A percentile compares a stretch with the other conserved stretches of the same genome.
Evolutionary conservation across 53 echinoderm and acorn worm species (phyloP).

Genomic region (Stichopus horrens): DNA sequence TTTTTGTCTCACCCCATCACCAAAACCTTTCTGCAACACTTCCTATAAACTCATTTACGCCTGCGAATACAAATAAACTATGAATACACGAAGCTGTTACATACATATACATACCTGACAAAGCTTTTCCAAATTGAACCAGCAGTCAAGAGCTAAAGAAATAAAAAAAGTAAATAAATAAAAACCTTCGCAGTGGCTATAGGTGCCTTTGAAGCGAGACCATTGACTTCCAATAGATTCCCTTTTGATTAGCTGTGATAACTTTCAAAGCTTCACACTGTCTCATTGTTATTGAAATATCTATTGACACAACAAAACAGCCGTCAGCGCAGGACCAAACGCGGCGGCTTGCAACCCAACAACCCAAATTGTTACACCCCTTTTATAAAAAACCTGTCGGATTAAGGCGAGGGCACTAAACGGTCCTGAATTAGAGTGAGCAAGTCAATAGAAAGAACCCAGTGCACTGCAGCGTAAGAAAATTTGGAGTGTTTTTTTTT

Average conservation of each 20-base stretch:
- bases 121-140: no score
- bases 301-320: conserved; percentile 41
- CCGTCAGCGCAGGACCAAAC: not conserved
- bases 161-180: not conserved
- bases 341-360: not conserved
- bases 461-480: not conserved
- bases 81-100: no score
- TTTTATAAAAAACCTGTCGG: not conserved
- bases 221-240: conserved; percentile 1
- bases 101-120: no score
- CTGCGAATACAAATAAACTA: no score
- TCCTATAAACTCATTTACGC: no score
- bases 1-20: no score
- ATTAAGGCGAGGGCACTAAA: conserved; percentile 17
- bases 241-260: conserved; percentile 10
- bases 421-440: not conserved
- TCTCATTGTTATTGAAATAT: conserved; percentile 28
- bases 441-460: not conserved
- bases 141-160: not conserved
- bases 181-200: not conserved
- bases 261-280: conserved; percentile 39
- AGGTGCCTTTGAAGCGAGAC: not conserved
- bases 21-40: no score
- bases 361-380: not conserved
- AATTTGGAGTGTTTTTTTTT: no score